Conservation (phyloP, 2,797 vertebrate genomes). For the Anas georgica region DNA sequence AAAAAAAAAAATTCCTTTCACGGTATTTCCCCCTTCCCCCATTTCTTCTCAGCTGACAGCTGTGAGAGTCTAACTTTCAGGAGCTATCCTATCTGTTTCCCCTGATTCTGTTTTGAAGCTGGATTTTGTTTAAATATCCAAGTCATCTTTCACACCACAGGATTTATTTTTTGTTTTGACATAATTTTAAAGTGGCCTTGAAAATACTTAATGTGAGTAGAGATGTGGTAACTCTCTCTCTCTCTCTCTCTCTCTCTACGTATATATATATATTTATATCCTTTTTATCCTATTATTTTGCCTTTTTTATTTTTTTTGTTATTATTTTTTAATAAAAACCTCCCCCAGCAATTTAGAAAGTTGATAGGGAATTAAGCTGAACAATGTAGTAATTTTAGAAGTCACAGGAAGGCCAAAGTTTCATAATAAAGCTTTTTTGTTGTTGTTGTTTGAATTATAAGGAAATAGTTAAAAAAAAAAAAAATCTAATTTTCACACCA, state of each 20-base stretch:
- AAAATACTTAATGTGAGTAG: not conserved
- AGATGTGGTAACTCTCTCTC: not conserved
- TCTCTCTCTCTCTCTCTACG: too few relatives aligned
- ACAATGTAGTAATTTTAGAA: not conserved
- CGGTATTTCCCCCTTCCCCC: slow-evolving; percentile 40
- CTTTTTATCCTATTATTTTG: not conserved
- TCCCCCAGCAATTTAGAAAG: not conserved
- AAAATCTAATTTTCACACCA: not conserved
- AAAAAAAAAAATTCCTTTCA: slow-evolving; percentile 44
- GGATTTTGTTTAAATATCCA: not conserved
- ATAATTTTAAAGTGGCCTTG: not conserved
- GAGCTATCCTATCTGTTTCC: not conserved
- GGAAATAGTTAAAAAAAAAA: too few relatives aligned
- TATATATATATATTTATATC: too few relatives aligned
- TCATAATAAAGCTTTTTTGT: not conserved
- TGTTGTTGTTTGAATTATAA: too few relatives aligned
- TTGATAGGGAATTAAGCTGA: not conserved
- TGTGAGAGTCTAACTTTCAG: slow-evolving; percentile 15
- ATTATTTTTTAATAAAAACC: not conserved
- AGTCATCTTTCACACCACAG: not conserved
- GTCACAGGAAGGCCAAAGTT: not conserved
- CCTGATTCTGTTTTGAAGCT: not conserved
- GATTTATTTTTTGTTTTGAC: not conserved
- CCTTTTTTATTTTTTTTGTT: not conserved
- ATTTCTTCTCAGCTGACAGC: slow-evolving; percentile 52